Base-by-base conservation (phyloP, 2,888 invertebrate genomes). In the Acrobasis repandana region DNA sequence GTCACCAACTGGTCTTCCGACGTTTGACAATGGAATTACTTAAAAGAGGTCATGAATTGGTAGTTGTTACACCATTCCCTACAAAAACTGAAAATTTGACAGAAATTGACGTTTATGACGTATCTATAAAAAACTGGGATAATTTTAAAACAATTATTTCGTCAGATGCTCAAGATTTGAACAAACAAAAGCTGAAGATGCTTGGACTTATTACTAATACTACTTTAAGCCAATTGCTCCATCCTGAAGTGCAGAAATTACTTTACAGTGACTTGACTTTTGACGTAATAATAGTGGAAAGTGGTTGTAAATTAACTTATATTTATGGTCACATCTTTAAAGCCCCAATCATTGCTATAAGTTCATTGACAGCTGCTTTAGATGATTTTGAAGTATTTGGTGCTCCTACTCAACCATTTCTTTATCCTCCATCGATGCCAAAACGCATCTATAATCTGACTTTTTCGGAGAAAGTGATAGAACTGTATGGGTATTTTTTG, bases 311-410 rank as follows among this genome's bases (percentile, higher is more conserved):
- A 56, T 61, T 66, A 10, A 60, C 67, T 2, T 51, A 72, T 16
- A 56, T 63, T 9, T 63, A 71, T 8, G 63, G 71, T 1, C 70
- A 77, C 52, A 43, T 75, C 4, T 70, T 69, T 28, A 73, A 77
- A 64, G 68, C 59, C 1, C 78, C 78, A 6, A 62, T 69, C 0
- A 74, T 79, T 36, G 65, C 63, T 28, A 59, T 81, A 1, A 79
- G 79, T 66, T 80, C 80, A 1, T 66, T 78, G 0, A 76, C 75
- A 6, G 65, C 68, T 0, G 16, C 67, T 8, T 57, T 63, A 14
- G 61, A 63, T n/a, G 70, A 72, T 57, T 69, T 71, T 8, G 64
- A 74, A 60, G 47, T 61, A 0, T 14, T 79, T 5, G 83, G 82
- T 16, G 71, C 71, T 2, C 74, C 76, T 0, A 57, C 18, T 0